Evolutionary conservation across 2,888 invertebrate species (phyloP).

Genomic region (Sinodicranocentrus sp.): DNA sequence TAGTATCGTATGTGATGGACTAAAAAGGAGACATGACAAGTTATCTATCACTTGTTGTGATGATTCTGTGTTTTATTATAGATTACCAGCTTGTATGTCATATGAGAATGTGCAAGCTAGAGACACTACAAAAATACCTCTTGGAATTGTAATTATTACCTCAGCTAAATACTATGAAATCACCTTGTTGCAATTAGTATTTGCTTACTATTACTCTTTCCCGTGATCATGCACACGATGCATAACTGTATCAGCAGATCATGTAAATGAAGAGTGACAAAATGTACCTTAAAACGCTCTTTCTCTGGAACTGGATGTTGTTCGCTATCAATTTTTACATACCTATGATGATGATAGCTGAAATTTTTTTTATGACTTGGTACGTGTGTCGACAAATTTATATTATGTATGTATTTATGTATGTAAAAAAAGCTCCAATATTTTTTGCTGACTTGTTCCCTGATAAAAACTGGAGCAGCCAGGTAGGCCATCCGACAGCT

Average conservation of each 20-base stretch:
- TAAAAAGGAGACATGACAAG: neutral
- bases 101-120: slow-evolving; percentile 16
- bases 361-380: slow-evolving; percentile 23
- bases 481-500: neutral
- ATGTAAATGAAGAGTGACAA: neutral
- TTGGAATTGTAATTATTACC: slow-evolving; percentile 26
- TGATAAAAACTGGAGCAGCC: neutral
- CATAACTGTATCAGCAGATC: neutral
- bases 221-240: neutral
- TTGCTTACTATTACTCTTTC: neutral
- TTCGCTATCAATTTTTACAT: slow-evolving; percentile 24
- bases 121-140: slow-evolving; percentile 20
- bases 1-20: neutral
- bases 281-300: slow-evolving; percentile 18
- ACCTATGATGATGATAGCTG: slow-evolving; percentile 21
- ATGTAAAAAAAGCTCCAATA: neutral
- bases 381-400: neutral
- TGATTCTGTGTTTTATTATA: neutral
- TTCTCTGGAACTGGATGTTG: neutral
- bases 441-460: slow-evolving; percentile 17
- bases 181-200: slow-evolving; percentile 33
- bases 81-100: slow-evolving; percentile 1
- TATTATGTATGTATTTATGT: neutral
- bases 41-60: slow-evolving; percentile 28
- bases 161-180: slow-evolving; percentile 24